phyloP scores from a whole-genome alignment of 2,888 invertebrate species.

The Meteorus colon region DNA sequence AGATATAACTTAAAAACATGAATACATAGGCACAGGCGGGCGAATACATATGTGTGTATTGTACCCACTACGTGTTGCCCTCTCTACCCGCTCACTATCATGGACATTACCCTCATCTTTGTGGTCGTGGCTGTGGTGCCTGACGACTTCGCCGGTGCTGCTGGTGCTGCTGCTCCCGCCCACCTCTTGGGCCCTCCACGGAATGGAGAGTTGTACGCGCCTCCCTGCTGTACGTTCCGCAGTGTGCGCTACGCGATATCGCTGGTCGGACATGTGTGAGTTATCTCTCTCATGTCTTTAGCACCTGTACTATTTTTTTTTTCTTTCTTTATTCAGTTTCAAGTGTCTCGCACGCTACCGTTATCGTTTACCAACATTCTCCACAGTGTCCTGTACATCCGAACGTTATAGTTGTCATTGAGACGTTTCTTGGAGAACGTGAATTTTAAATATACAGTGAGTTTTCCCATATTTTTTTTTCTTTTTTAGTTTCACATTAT shows the following conservation, averaged over 20 bases:
- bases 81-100: background rate
- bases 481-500: too few species aligned
- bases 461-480: background rate
- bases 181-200: slow-evolving; percentile 56
- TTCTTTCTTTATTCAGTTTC: background rate
- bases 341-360: slow-evolving; percentile 28
- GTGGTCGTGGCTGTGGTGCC: slow-evolving; percentile 12
- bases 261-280: slow-evolving; percentile 68
- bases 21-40: background rate
- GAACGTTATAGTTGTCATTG: slow-evolving; percentile 21
- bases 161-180: slow-evolving; percentile 15
- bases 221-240: slow-evolving; percentile 65
- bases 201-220: slow-evolving; percentile 59
- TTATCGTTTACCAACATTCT: slow-evolving; percentile 26
- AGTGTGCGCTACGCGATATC: slow-evolving; percentile 73
- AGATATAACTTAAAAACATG: background rate
- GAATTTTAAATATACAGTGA: background rate
- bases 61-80: background rate
- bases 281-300: slow-evolving; percentile 61
- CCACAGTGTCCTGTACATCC: background rate
- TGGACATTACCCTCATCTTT: background rate
- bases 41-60: background rate
- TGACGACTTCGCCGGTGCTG: background rate
- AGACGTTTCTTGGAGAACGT: background rate
- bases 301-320: slow-evolving; percentile 44